Conservation (phyloP, 2,113 vertebrate species). For the Thalassoma bifasciatum region DNA sequence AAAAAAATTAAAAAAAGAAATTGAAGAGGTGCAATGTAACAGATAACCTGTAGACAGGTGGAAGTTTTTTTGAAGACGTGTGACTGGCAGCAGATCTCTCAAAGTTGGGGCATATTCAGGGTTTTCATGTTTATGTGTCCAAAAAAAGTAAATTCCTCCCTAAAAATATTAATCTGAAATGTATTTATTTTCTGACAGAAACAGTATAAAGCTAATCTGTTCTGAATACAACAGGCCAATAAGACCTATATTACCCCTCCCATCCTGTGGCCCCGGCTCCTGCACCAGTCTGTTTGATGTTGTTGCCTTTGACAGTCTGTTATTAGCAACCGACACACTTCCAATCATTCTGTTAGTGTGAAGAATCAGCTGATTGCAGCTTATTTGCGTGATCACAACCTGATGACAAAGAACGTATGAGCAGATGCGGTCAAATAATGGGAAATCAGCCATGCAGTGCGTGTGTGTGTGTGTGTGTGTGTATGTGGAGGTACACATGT, state of each 20-base stretch:
- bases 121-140: background rate
- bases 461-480: slow-evolving; percentile 6
- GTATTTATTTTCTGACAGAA: background rate
- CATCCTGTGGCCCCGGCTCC: slow-evolving; percentile 1
- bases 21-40: no score
- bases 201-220: slow-evolving; percentile 8
- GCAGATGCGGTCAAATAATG: slow-evolving; percentile 38
- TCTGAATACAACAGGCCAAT: slow-evolving; percentile 12
- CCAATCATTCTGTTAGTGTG: slow-evolving; percentile 66
- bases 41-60: no score
- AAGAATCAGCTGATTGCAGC: slow-evolving; percentile 58
- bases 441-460: slow-evolving; percentile 34
- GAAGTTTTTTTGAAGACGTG: no score
- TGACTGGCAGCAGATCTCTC: no score
- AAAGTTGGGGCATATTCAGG: no score
- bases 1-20: no score
- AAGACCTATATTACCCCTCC: background rate
- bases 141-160: background rate
- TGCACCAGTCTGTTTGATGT: slow-evolving; percentile 36
- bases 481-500: background rate
- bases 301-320: slow-evolving; percentile 39
- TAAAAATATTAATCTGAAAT: background rate
- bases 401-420: slow-evolving; percentile 42
- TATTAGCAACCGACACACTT: slow-evolving; percentile 59
- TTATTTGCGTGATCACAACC: slow-evolving; percentile 57